Evolutionary conservation across 2,113 vertebrate species (phyloP).

Genomic region (Cavia aperea): DNA sequence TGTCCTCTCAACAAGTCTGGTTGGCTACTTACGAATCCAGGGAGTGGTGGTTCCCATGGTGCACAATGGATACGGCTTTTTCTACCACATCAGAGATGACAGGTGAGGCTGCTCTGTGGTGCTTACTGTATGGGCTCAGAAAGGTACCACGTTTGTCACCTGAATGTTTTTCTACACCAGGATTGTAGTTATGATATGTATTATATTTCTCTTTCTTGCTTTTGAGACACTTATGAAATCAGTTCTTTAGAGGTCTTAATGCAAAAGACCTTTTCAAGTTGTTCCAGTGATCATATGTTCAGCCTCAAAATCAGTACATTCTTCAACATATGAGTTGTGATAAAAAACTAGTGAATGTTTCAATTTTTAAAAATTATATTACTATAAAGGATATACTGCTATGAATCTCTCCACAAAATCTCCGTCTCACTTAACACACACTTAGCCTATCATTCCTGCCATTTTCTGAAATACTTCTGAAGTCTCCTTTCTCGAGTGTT

Average conservation of each 20-base stretch:
- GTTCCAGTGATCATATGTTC: neutral
- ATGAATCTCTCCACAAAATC: neutral
- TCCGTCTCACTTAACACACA: neutral
- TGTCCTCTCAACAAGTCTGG: slow-evolving; percentile 90
- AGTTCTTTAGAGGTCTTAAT: neutral
- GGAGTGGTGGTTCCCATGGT: slow-evolving; percentile 90
- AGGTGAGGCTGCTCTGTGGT: slow-evolving; percentile 76
- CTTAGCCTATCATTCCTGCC: neutral
- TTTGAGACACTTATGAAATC: slow-evolving; percentile 12
- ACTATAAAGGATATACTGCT: neutral
- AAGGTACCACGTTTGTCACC: neutral
- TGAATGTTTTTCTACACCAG: neutral
- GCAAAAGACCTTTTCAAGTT: neutral
- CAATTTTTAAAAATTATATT: neutral
- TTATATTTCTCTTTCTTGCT: neutral
- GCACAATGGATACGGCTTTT: slow-evolving; percentile 89
- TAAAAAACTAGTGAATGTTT: neutral
- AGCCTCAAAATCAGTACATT: neutral
- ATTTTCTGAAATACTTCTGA: neutral
- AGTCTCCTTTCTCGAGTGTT: neutral
- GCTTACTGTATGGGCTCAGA: neutral
- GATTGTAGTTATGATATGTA: neutral
- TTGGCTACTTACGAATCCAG: slow-evolving; percentile 85
- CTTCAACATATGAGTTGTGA: neutral
- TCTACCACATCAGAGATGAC: slow-evolving; percentile 93